These are phyloP conservation scores for Mantis religiosa DNA, from an alignment of 2,888 invertebrate species.

Conservation along the genomic window DNA sequence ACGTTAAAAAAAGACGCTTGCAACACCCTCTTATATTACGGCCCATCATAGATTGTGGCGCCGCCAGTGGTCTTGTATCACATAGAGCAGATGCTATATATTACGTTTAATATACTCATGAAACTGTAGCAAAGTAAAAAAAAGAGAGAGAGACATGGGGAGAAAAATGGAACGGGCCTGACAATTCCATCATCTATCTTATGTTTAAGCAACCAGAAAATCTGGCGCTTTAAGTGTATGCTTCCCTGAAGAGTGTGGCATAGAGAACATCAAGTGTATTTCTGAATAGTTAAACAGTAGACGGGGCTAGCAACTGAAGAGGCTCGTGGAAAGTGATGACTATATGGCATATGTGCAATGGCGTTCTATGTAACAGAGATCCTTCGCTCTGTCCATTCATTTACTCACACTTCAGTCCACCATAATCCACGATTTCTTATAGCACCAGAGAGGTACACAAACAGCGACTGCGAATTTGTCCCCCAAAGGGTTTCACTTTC, in stretches of 20 bases:
- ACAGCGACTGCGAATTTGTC: no score
- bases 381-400: no score
- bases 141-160: neutral
- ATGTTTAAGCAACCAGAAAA: slow-evolving; percentile 15
- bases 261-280: slow-evolving; percentile 4
- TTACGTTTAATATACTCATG: neutral
- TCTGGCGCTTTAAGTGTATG: neutral
- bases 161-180: neutral
- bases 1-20: neutral
- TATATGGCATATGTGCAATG: neutral
- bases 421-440: no score
- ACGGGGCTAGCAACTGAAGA: neutral
- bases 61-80: neutral
- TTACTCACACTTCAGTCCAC: no score
- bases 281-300: slow-evolving; percentile 9
- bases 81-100: neutral
- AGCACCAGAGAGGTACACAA: no score
- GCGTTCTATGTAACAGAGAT: neutral
- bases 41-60: neutral
- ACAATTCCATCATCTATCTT: slow-evolving; percentile 13
- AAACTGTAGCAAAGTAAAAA: neutral
- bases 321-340: neutral
- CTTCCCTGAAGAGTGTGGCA: neutral
- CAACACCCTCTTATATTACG: neutral
- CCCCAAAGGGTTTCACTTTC: no score